Conservation (phyloP, 2,797 vertebrate genomes). For the Typhlichthys eigenmanni region DNA sequence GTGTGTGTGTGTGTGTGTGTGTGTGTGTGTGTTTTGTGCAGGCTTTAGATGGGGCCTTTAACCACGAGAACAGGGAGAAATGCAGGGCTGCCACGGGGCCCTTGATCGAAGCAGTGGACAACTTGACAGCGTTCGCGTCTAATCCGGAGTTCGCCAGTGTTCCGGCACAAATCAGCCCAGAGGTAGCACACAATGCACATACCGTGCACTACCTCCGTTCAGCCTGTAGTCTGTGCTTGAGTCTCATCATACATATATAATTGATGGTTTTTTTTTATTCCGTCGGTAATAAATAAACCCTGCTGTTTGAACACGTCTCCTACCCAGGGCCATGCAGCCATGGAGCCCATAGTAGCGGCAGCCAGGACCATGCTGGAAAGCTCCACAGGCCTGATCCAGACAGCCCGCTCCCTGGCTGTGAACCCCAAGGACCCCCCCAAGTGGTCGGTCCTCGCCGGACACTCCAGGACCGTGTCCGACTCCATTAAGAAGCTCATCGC, state of each 20-base stretch:
- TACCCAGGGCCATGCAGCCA: conserved; percentile 87
- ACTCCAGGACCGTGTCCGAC: conserved; percentile 95
- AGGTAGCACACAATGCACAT: conserved; percentile 72
- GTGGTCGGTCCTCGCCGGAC: conserved; percentile 94
- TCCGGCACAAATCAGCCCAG: conserved; percentile 94
- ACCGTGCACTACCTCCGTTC: background rate
- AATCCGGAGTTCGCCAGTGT: conserved; percentile 96
- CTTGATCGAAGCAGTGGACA: conserved; percentile 96
- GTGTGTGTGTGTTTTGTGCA: conserved; percentile 48
- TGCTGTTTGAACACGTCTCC: background rate
- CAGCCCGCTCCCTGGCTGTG: conserved; percentile 92
- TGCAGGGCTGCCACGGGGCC: conserved; percentile 90
- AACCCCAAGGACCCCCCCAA: conserved; percentile 96
- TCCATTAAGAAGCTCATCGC: conserved; percentile 99
- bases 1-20: conserved; percentile 6
- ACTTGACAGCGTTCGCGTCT: conserved; percentile 94
- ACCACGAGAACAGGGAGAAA: conserved; percentile 90
- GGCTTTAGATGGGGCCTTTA: conserved; percentile 95
- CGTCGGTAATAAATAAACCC: too few species aligned
- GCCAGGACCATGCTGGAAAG: conserved; percentile 97
- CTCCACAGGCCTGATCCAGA: conserved; percentile 95
- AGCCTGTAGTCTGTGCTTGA: too few species aligned
- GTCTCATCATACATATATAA: too few species aligned
- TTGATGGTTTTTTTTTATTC: too few species aligned
- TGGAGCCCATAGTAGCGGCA: conserved; percentile 92